A percentile compares a stretch with the other conserved stretches of the same genome.
phyloP scores from a whole-genome alignment of 2,113 vertebrate genomes.

The Paedocypris sp. region DNA sequence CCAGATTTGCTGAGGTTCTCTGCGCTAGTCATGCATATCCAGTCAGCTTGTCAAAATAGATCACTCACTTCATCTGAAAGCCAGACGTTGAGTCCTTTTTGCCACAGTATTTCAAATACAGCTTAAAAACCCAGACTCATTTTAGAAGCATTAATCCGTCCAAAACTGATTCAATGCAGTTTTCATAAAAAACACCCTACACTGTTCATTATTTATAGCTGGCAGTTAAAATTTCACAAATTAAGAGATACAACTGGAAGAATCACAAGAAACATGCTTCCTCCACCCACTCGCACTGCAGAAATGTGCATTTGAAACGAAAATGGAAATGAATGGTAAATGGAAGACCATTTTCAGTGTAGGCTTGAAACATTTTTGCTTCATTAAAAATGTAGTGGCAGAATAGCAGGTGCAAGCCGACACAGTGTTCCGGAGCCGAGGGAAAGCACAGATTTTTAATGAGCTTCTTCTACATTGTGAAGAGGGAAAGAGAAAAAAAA shows the following conservation, averaged over 20 bases:
- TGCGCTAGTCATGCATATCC: slow-evolving; percentile 4
- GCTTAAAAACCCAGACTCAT: not conserved
- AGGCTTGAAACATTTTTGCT: slow-evolving; percentile 38
- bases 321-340: slow-evolving; percentile 34
- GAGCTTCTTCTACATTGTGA: slow-evolving; percentile 32
- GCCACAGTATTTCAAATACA: not conserved
- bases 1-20: not conserved
- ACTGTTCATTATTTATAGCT: not conserved
- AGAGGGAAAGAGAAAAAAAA: not conserved
- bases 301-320: slow-evolving; percentile 40
- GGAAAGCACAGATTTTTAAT: slow-evolving; percentile 34
- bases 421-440: slow-evolving; percentile 32
- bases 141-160: slow-evolving; percentile 10
- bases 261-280: slow-evolving; percentile 7
- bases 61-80: slow-evolving; percentile 15
- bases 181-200: not conserved
- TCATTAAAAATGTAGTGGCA: slow-evolving; percentile 52
- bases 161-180: not conserved
- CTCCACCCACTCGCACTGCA: slow-evolving; percentile 5
- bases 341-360: slow-evolving; percentile 36
- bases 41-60: not conserved
- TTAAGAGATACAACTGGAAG: not conserved
- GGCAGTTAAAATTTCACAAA: not conserved
- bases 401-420: slow-evolving; percentile 49
- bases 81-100: not conserved